Evolutionary conservation across 2,113 vertebrate species (phyloP).

Genomic region (Megaptera novaeangliae): DNA sequence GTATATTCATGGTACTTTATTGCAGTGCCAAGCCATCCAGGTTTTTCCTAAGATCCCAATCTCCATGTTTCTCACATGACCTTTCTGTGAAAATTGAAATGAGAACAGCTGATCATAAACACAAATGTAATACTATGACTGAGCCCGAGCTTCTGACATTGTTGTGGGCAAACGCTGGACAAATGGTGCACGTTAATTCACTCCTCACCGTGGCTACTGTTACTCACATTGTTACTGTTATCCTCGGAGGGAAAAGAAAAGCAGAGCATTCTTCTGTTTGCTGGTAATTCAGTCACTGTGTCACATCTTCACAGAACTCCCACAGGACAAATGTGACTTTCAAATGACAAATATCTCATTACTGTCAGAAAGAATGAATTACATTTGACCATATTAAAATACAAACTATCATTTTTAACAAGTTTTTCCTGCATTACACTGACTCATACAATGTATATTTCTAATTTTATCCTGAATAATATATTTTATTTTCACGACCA

Average conservation of each 20-base stretch:
- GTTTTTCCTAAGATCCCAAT: background rate
- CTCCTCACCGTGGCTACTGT: fast-evolving
- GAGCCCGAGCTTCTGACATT: fast-evolving
- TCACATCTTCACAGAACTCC: background rate
- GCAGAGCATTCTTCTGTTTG: background rate
- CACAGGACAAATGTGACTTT: background rate
- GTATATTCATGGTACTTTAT: background rate
- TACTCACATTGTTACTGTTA: background rate
- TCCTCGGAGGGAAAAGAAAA: too few relatives aligned
- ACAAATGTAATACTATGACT: background rate
- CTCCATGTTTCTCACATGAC: background rate
- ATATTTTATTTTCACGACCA: background rate
- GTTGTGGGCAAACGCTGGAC: background rate
- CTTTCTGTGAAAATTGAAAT: background rate
- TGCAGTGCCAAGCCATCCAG: background rate
- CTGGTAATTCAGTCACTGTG: background rate
- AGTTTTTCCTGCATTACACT: background rate
- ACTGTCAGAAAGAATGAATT: background rate
- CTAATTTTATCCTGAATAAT: background rate
- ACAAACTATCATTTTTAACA: background rate
- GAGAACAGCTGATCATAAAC: background rate
- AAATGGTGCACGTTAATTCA: too few relatives aligned
- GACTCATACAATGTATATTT: background rate
- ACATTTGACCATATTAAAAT: background rate
- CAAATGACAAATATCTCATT: background rate